Evolutionary conservation across 23 tunicate species (phyloP).

Genomic region (Trididemnum nubilum): DNA sequence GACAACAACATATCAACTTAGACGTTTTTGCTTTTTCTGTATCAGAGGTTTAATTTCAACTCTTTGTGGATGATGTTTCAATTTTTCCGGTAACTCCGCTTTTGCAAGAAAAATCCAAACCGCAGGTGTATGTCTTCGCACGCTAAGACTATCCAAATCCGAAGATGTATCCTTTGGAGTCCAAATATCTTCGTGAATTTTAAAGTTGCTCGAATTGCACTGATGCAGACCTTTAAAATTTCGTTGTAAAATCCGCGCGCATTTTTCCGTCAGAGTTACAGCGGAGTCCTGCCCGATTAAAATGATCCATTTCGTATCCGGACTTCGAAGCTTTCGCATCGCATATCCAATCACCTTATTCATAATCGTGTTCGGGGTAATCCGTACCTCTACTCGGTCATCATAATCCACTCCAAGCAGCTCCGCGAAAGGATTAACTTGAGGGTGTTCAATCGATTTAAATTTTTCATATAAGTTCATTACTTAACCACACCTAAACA

Average conservation of each 20-base stretch:
- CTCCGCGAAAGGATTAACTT: conserved; percentile 52
- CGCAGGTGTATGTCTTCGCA: conserved; percentile 51
- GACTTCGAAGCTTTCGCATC: conserved; percentile 34
- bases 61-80: conserved; percentile 52
- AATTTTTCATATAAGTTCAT: conserved; percentile 58
- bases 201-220: conserved; percentile 44
- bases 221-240: conserved; percentile 50
- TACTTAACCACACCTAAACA: background rate
- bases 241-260: conserved; percentile 47
- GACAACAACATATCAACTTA: too few species aligned
- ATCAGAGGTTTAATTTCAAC: too few species aligned
- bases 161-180: conserved; percentile 34
- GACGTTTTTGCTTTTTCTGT: too few species aligned
- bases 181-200: conserved; percentile 74
- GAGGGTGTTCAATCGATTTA: conserved; percentile 47
- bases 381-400: conserved; percentile 37
- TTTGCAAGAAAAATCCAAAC: conserved; percentile 52
- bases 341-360: conserved; percentile 64
- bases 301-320: conserved; percentile 4
- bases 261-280: conserved; percentile 28
- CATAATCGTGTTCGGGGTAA: conserved; percentile 39
- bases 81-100: conserved; percentile 52
- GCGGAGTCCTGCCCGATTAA: conserved; percentile 49
- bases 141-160: conserved; percentile 52
- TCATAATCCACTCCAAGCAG: conserved; percentile 14